A percentile compares a stretch with the other conserved stretches of the same genome.
Evolutionary conservation across 2,888 invertebrate species (phyloP).

Genomic region (Melinopterus prodromus): DNA sequence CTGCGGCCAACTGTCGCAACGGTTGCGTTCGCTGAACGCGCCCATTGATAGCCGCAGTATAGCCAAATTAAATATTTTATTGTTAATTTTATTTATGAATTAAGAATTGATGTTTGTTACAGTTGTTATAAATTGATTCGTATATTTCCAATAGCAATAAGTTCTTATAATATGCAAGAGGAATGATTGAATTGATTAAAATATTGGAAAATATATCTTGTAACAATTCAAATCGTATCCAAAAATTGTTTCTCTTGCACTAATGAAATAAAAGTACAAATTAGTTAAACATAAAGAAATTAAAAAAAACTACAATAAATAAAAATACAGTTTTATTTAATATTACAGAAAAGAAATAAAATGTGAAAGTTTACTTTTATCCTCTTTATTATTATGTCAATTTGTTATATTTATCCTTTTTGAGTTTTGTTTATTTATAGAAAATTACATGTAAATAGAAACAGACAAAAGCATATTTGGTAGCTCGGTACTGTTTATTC

Average conservation of each 20-base stretch:
- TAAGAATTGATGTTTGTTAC: too few relatives aligned
- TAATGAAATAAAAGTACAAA: slow-evolving; percentile 20
- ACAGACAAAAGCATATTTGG: slow-evolving; percentile 35
- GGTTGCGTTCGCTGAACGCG: too few relatives aligned
- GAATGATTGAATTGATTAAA: too few relatives aligned
- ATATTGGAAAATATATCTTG: too few relatives aligned
- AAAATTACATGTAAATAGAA: slow-evolving; percentile 18
- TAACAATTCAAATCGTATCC: neutral
- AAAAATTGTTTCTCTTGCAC: neutral
- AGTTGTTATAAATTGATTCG: too few relatives aligned
- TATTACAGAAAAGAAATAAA: neutral
- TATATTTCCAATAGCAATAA: too few relatives aligned
- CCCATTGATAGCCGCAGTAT: too few relatives aligned
- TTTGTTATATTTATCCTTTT: slow-evolving; percentile 20
- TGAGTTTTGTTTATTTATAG: slow-evolving; percentile 19
- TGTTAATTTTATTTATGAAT: too few relatives aligned
- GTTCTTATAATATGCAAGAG: too few relatives aligned
- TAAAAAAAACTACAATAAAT: slow-evolving; percentile 4
- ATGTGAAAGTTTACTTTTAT: slow-evolving; percentile 26
- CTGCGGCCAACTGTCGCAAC: too few relatives aligned
- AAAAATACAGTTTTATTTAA: slow-evolving; percentile 21
- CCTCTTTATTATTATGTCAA: slow-evolving; percentile 28
- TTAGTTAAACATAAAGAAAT: slow-evolving; percentile 20
- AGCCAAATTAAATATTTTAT: too few relatives aligned
- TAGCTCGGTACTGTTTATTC: slow-evolving; percentile 40